phyloP scores from a whole-genome alignment of 2,797 vertebrate genomes.

The Pelobates cultripes region DNA sequence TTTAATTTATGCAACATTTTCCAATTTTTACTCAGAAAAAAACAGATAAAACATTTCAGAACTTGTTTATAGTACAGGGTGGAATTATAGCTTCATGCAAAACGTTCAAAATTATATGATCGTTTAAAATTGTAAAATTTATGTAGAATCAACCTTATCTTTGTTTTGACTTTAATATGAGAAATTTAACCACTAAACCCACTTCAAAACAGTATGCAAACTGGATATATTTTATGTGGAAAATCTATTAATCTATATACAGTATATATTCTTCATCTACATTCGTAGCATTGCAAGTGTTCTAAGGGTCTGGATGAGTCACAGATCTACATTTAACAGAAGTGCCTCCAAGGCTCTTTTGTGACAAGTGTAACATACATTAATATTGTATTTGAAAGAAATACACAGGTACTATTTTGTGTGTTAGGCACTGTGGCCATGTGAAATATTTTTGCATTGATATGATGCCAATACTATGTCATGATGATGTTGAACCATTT shows the following conservation, averaged over 20 bases:
- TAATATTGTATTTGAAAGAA: background rate
- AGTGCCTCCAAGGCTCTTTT: slow-evolving; percentile 3
- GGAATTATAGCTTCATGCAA: background rate
- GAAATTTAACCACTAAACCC: too few species aligned
- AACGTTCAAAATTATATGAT: background rate
- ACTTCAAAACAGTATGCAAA: background rate
- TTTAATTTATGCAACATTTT: too few species aligned
- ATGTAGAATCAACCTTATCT: background rate
- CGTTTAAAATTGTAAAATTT: background rate
- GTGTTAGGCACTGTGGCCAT: background rate
- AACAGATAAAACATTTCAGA: background rate
- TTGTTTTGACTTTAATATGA: background rate
- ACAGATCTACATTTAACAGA: background rate
- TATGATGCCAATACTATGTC: background rate
- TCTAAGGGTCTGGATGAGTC: background rate
- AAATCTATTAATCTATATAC: background rate
- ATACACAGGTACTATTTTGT: background rate
- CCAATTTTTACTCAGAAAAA: too few species aligned
- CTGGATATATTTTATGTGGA: background rate
- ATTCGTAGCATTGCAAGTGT: background rate
- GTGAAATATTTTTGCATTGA: background rate
- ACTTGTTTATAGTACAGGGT: background rate
- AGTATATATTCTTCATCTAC: background rate
- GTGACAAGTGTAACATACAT: background rate
- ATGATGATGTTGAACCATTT: background rate